These are phyloP conservation scores for Nymphalis io DNA, from an alignment of 1,140 invertebrate species.

Conservation along the genomic window DNA sequence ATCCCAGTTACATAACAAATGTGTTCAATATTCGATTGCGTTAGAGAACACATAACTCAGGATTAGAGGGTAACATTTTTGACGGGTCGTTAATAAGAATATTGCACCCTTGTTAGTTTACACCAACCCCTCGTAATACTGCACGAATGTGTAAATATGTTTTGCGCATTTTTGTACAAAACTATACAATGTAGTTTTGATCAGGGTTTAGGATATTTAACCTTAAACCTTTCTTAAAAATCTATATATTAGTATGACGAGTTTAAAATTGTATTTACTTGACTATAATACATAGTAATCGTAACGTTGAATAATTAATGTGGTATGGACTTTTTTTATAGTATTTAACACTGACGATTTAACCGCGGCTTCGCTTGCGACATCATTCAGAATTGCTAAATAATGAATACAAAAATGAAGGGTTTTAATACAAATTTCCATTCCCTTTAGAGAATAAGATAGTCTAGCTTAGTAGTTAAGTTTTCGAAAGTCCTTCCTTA, in stretches of 20 bases:
- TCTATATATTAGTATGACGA: not conserved
- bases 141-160: slow-evolving; percentile 24
- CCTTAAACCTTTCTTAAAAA: slow-evolving; percentile 1
- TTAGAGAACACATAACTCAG: slow-evolving; percentile 54
- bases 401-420: no score
- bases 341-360: no score
- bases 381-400: no score
- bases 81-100: slow-evolving; percentile 73
- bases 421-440: no score
- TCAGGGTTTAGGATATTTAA: not conserved
- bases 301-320: no score
- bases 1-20: not conserved
- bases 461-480: no score
- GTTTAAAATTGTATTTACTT: not conserved
- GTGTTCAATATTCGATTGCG: slow-evolving; percentile 33
- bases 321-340: no score
- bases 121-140: slow-evolving; percentile 58
- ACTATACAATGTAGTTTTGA: not conserved
- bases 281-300: not conserved
- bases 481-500: no score
- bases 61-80: slow-evolving; percentile 64
- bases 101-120: slow-evolving; percentile 72
- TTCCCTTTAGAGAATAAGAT: no score
- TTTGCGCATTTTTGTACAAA: slow-evolving; percentile 5
- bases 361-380: no score